Evolutionary conservation across 2,888 invertebrate genomes (phyloP), one percentile per base, ranked within the genome.

Genomic region (Malthinus seriepunctatus): DNA sequence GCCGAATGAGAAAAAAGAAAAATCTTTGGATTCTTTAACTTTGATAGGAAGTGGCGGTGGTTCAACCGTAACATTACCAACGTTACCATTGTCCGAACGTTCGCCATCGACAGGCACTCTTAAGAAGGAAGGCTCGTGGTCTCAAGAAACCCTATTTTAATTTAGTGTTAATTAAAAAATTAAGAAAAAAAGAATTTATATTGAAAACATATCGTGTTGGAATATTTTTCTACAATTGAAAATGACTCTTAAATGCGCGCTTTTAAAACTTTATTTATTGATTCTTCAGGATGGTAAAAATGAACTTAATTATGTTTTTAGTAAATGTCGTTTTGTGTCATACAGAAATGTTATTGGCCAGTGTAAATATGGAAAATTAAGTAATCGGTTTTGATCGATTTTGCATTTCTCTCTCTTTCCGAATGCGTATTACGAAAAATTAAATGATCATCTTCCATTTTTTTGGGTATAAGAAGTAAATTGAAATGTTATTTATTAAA

Each of bases 141-240:
- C 90, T 65, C 88, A 88, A 74, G 91, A 91, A 82, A 91, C 91
- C 72, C 84, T 91, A 74, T 91, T 91, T 84, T 91, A 88, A 59
- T 35, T 61, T 51, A 57, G 49, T 57, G 52, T 56, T 62, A 55
- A 45, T 45, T 48, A 51, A 48, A 46, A 51, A 23, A 37, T 33
- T 46, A 51, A 56, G 37, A 45, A 37, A 48, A 48, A 49, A 53
- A 51, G 46, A 51, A 51, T 45, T 45, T 12, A 33, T 34, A 32
- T 58, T 52, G 23, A 23, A 59, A 60, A 60, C 60, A 60, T 60
- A 60, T 60, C 60, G 60, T 60, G 60, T 52, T 55, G 51, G 55
- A 60, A 56, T 60, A 60, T 60, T 60, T 60, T 60, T 60, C 60
- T 60, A 60, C 60, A 51, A 51, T 55, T 55, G 51, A 60, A 37